Percentiles rank a stretch among this genome's conserved stretches.
Evolutionary conservation across 2,113 vertebrate species (phyloP).

Genomic region (Burhinus oedicnemus): DNA sequence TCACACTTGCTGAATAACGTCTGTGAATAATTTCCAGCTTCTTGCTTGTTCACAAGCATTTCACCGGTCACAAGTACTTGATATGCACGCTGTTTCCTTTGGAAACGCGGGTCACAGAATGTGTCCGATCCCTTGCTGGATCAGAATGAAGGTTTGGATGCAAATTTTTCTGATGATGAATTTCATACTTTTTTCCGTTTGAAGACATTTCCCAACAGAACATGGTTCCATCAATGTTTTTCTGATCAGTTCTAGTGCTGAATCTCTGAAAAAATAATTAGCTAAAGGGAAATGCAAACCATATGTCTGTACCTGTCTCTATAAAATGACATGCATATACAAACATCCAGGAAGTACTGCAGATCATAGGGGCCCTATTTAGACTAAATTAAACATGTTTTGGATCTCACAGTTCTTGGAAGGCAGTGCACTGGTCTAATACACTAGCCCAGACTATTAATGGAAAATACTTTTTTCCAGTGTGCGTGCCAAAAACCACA

Average conservation of each 20-base stretch:
- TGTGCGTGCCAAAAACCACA: background rate
- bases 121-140: background rate
- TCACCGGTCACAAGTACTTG: background rate
- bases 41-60: background rate
- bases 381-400: conserved; percentile 22
- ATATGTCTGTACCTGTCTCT: conserved; percentile 35
- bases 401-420: conserved; percentile 27
- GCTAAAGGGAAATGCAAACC: background rate
- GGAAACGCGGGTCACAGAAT: background rate
- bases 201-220: background rate
- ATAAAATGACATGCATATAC: background rate
- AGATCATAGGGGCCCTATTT: background rate
- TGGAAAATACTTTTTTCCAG: conserved; percentile 51
- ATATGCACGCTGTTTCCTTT: background rate
- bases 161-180: background rate
- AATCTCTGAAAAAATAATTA: conserved; percentile 23
- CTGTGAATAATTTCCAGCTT: background rate
- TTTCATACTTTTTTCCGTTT: background rate
- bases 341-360: conserved; percentile 26
- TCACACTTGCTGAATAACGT: background rate
- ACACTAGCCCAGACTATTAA: conserved; percentile 7
- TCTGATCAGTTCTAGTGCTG: background rate
- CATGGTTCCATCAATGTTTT: background rate
- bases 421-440: background rate
- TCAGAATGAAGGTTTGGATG: background rate